Base-by-base conservation (phyloP, 2,888 invertebrate species). In the Acleris emargana region DNA sequence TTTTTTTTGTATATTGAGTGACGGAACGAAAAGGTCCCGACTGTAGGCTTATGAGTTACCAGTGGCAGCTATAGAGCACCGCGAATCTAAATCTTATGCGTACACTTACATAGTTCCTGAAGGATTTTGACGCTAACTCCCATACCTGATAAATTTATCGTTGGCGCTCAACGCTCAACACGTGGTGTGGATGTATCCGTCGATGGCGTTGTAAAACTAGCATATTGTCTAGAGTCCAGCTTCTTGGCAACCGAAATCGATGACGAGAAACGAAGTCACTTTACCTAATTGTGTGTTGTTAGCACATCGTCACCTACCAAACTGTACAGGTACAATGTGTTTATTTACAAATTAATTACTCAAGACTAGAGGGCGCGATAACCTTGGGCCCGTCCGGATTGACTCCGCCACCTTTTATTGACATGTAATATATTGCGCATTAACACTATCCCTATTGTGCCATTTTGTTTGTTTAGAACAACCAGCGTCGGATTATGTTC, bases 361-460 rank as follows among this genome's bases (percentile, higher is more conserved):
- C 49, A 62, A 62, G 61, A 58, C 54, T 50, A 45, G 58, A 45
- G 18, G 42, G 42, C 54, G 54, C 50, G 63, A 59, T 67, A 63
- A 63, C 63, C 60, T 68, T 67, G 63, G 50, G 63, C 63, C 57
- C 67, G 69, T 69, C 64, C 69, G 54, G 67, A 69, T 67, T 67
- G 67, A 67, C 68, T 62, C 28, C 59, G 52, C 20, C 64, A 64
- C 42, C 55, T 57, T 66, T 51, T 62, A 67, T 67, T 62, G 53
- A 67, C 58, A 45, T 58, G 42, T 51, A n/a, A 50, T 32, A 45
- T 25, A 45, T n/a, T 22, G 16, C 20, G 45, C 22, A 55, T 43
- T 32, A 20, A 54, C 20, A 42, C 43, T 25, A 17, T 45, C 45
- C 45, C 25, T 50, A 6, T 17, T 38, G 3, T 38, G 4, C 6